Base-by-base conservation (phyloP, 2,888 invertebrate genomes). In the Tachystola acroxantha region DNA sequence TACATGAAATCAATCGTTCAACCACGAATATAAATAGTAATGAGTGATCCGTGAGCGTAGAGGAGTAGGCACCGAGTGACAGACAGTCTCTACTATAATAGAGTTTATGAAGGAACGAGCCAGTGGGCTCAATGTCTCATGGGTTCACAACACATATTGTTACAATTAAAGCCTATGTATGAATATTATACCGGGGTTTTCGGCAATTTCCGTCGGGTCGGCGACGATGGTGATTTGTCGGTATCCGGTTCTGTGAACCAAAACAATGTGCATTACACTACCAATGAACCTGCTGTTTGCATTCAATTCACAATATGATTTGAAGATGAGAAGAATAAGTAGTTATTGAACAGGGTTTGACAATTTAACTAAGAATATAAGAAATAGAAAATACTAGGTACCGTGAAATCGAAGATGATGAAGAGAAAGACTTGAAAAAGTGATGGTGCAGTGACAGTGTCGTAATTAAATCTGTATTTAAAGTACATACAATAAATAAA, bases 151-250 rank as follows among this genome's bases (percentile, higher is more conserved):
- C 88, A 88, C 84, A 85, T 85, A 88, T 88, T 73, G 79, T 81
- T 79, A 85, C 74, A 76, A 70, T 75, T 78, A 82, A 80, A 82
- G 72, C 82, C 82, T 84, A 86, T 76, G 72, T 79, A 78, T 86
- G 79, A 77, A 88, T 88, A 92, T 94, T 95, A 94, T 95, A 96
- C 96, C 93, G 96, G 96, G 87, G 96, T 96, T 92, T 96, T 96
- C 84, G 96, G 96, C 88, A 97, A 91, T 93, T 96, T 96, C 91
- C 96, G 92, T 90, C 96, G 91, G 57, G 96, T 95, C 67, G 96
- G 95, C 70, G 95, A 95, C 57, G 94, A 92, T 69, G 95, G 95
- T 64, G 94, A 91, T 90, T 95, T 95, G 85, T 95, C 95, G 72
- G 90, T 89, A 77, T 95, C 95, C 59, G 93, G 91, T 88, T 95